Percentiles rank a stretch among this genome's conserved stretches.
Conservation (phyloP, 2,797 vertebrate species). For the Tarsius wallacei region DNA sequence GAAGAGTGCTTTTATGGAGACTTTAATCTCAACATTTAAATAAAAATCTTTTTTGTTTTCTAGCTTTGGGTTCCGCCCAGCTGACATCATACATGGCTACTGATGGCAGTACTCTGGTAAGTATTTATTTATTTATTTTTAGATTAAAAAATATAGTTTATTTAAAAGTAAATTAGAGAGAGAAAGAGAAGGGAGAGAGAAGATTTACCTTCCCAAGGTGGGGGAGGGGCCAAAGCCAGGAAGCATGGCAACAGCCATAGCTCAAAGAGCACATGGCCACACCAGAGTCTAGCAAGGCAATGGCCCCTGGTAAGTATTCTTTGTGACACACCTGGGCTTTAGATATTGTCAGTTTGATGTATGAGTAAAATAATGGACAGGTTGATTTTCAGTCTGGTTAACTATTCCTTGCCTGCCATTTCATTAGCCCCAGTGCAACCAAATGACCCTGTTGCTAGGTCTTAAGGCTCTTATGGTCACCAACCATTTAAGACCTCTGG, state of each 20-base stretch:
- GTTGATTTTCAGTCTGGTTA: background rate
- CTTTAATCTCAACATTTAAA: background rate
- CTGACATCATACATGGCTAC: conserved; percentile 93
- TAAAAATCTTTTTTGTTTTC: conserved; percentile 80
- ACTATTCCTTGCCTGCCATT: background rate
- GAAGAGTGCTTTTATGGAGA: background rate
- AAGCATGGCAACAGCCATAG: too few relatives aligned
- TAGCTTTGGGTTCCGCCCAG: conserved; percentile 92
- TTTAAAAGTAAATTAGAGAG: too few relatives aligned
- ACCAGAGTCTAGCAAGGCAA: too few relatives aligned
- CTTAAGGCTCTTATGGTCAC: background rate
- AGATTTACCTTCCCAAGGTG: too few relatives aligned
- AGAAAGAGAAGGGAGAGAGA: too few relatives aligned
- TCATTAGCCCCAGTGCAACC: background rate
- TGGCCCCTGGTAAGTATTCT: conserved; percentile 92
- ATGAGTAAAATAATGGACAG: background rate
- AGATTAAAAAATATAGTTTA: too few relatives aligned
- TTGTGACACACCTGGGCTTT: background rate
- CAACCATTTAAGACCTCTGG: background rate
- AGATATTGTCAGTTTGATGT: background rate
- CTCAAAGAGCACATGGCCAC: too few relatives aligned
- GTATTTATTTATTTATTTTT: conserved; percentile 87
- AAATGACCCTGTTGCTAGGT: background rate
- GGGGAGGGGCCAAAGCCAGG: too few relatives aligned
- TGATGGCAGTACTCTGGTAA: conserved; percentile 95